Percentiles rank a stretch among this genome's conserved stretches.
Conservation (phyloP, 2,888 invertebrate genomes). For the Acheta domesticus region DNA sequence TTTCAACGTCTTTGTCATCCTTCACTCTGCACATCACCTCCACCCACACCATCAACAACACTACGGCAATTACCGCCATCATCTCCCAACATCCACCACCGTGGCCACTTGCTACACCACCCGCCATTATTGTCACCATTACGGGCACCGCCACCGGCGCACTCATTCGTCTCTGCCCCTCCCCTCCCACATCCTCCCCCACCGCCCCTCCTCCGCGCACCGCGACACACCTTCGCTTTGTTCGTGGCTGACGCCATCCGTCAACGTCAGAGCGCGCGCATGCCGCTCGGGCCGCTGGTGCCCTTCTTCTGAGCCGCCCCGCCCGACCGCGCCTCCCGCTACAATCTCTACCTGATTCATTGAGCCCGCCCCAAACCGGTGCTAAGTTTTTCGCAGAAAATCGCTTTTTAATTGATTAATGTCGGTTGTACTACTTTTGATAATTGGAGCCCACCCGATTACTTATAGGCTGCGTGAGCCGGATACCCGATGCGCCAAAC, state of each 20-base stretch:
- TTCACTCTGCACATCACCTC: no score
- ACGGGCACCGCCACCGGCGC: not conserved
- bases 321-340: not conserved
- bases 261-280: not conserved
- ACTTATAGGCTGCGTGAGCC: not conserved
- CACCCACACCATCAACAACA: no score
- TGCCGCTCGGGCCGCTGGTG: not conserved
- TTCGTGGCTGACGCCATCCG: not conserved
- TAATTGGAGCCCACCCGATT: not conserved
- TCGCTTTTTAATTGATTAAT: slow-evolving; percentile 18
- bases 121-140: no score
- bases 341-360: slow-evolving; percentile 18
- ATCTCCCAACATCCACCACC: no score
- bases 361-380: not conserved
- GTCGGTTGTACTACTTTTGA: slow-evolving; percentile 18
- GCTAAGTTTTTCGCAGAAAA: not conserved
- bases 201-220: not conserved
- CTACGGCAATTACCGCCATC: no score
- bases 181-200: not conserved
- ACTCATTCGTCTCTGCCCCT: not conserved
- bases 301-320: not conserved
- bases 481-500: not conserved
- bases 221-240: slow-evolving; percentile 6
- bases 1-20: no score
- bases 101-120: no score